Evolutionary conservation across 2,113 vertebrate species (phyloP), one percentile per base, ranked within the genome.

Genomic region (Hippocampus comes): DNA sequence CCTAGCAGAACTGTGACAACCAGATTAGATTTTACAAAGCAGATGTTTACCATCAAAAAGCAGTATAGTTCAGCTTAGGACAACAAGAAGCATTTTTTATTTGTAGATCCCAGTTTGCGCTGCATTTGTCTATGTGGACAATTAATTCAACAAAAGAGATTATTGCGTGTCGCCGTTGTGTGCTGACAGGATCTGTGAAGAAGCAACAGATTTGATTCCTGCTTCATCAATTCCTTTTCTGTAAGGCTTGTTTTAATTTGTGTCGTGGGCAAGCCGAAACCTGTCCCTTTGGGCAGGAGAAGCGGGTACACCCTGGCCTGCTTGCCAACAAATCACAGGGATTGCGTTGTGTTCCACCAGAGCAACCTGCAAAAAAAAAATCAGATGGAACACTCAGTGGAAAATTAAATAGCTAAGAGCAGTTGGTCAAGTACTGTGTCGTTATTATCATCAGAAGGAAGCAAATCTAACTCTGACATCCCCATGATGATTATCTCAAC

Each of bases 141-240:
- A 59, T 59, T 59, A 59, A 59, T 59, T 59, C 56, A 30, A 59
- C 23, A 59, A 59, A 51, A 18, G 56, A 59, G 23, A 59, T 59
- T 27, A 59, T 25, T 11, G 27, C 9, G 15, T 34, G 15, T 34
- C 12, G 2, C 57, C 20, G 27, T 9, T 56, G 21, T 61, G 27
- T 30, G 59, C 15, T 61, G 25, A 60, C 55, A 25, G 27, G 18
- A 61, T 61, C 17, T 61, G 27, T 61, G 17, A 61, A 61, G 15
- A 34, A 30, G 27, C 27, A 34, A 30, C 27, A 18, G 27, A 9
- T 12, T 61, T 25, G 25, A 27, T 25, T 12, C 11, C 12, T 25
- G 4, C 5, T 59, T 18, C 6, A 51, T 20, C 18, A 51, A 51
- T 51, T 20, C 17, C 18, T 51, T 51, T 7, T 20, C 18, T 49